Evolutionary conservation across 1,140 invertebrate genomes (phyloP).

Genomic region (Drosophila athabasca): DNA sequence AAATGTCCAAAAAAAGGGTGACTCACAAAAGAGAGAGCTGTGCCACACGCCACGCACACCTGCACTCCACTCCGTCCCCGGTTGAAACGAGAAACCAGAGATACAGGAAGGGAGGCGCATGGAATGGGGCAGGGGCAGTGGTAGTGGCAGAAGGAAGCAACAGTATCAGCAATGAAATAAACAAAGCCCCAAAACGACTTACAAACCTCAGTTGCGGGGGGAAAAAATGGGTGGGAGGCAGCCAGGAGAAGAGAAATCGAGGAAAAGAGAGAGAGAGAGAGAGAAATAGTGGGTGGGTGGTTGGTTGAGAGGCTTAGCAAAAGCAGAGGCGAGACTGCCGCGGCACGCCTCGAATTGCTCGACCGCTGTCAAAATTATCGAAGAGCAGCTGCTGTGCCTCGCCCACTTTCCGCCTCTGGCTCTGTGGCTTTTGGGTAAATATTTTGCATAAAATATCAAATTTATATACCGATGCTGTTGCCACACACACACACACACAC

Average conservation of each 20-base stretch:
- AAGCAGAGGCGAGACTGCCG: slow-evolving; percentile 5
- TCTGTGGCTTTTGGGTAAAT: slow-evolving; percentile 55
- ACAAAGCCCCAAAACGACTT: slow-evolving; percentile 67
- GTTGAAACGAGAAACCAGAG: neutral
- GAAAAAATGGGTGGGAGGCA: too few species aligned
- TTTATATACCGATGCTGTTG: slow-evolving; percentile 48
- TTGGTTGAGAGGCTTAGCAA: too few species aligned
- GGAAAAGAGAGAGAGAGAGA: neutral
- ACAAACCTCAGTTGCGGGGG: slow-evolving; percentile 21
- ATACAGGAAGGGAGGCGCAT: slow-evolving; percentile 3
- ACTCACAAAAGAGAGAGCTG: slow-evolving; percentile 32
- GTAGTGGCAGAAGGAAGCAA: too few species aligned
- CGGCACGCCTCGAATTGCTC: slow-evolving; percentile 12
- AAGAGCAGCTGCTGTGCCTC: slow-evolving; percentile 47
- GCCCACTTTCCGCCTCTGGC: slow-evolving; percentile 5
- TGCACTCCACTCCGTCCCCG: neutral
- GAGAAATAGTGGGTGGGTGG: neutral
- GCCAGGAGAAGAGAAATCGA: neutral
- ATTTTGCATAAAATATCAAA: slow-evolving; percentile 80
- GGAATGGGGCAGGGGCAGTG: too few species aligned
- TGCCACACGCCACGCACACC: slow-evolving; percentile 11
- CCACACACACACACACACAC: neutral
- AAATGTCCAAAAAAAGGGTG: slow-evolving; percentile 42
- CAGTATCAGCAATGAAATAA: slow-evolving; percentile 52
- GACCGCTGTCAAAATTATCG: slow-evolving; percentile 61